Base-by-base conservation (phyloP, 2,888 invertebrate genomes). In the Griposia aprilina region DNA sequence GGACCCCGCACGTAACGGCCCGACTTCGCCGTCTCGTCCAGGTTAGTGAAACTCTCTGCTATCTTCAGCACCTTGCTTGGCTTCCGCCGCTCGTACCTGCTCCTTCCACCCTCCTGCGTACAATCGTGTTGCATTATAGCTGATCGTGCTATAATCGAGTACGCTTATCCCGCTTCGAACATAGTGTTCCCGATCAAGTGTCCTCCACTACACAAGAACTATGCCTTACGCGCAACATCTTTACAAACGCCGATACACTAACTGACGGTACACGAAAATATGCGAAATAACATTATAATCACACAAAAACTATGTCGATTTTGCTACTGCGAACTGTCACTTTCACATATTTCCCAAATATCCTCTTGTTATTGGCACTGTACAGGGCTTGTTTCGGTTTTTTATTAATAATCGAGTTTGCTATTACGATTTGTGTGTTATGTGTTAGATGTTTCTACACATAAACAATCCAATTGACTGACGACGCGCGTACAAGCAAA, bases 71-170 rank as follows among this genome's bases (percentile, higher is more conserved):
- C 97, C 90, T 97, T 97, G 81, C 96, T 96, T 74, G 97, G 97
- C 94, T 94, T 95, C 91, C 96, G 95, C 93, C 95, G 93, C 94
- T 95, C 95, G 92, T 93, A 94, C 93, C 94, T 95, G 91, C 94
- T 95, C 93, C 93, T 95, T 90, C 92, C 91, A 87, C 92, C 94
- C 90, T 95, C 95, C 89, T 85, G 88, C 85, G 92, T 87, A 91
- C 92, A 94, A 90, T 96, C 96, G 93, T 96, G 94, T 96, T 97
- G 96, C 97, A 97, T 97, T 95, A 95, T 97, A 95, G 93, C 94
- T 94, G 94, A 91, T 93, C 91, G 90, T 92, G 90, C 92, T 88
- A 83, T 86, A 87, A 82, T 82, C 83, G 78, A 88, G 81, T 85
- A 87, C 87, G 91, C 92, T 94, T 94, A 96, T 93, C 96, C 96